A percentile compares a stretch with the other conserved stretches of the same genome.
Evolutionary conservation across 2,113 vertebrate genomes (phyloP).

Genomic region (Sakesphorus luctuosus): DNA sequence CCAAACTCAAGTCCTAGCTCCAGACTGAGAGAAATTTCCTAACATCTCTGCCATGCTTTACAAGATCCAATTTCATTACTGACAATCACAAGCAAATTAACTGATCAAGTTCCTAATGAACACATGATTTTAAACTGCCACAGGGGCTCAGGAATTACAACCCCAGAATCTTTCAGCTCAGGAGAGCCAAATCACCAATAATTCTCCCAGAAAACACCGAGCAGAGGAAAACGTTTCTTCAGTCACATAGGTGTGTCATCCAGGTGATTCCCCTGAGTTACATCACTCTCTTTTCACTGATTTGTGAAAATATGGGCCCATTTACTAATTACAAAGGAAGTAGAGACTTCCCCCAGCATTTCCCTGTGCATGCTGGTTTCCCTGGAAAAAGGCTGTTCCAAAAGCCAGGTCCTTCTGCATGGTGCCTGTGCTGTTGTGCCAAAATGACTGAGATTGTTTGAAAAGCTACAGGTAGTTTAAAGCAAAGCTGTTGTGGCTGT

Average conservation of each 20-base stretch:
- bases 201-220: neutral
- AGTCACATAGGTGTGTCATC: neutral
- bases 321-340: neutral
- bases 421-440: neutral
- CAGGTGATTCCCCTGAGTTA: neutral
- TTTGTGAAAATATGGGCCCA: neutral
- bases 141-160: neutral
- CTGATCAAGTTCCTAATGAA: neutral
- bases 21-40: neutral
- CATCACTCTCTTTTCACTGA: neutral
- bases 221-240: neutral
- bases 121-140: neutral
- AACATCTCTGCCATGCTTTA: neutral
- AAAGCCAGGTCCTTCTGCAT: neutral
- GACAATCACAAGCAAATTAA: neutral
- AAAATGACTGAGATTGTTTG: accelerated
- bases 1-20: neutral
- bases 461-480: neutral
- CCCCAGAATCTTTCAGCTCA: neutral
- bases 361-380: neutral
- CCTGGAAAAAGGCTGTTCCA: neutral
- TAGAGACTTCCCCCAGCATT: neutral
- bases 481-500: neutral
- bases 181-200: neutral
- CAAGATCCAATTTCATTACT: neutral